Percentiles rank a stretch among this genome's conserved stretches.
These are phyloP conservation scores for Eulemur rubriventer DNA, from an alignment of 2,797 vertebrate genomes.

Conservation along the genomic window DNA sequence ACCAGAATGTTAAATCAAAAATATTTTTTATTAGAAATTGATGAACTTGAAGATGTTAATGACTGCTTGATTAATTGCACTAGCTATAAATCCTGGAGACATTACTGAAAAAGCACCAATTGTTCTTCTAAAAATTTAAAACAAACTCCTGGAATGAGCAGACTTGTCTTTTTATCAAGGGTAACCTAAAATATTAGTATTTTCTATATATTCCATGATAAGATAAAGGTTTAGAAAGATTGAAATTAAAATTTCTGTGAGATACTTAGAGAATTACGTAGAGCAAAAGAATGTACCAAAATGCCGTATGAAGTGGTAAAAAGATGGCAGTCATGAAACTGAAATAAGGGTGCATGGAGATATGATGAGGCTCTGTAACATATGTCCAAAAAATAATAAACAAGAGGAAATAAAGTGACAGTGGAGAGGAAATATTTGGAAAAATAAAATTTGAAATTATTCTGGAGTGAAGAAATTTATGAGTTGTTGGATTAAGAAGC, in stretches of 20 bases:
- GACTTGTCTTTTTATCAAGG: background rate
- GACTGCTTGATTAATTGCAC: background rate
- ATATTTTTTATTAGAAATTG: background rate
- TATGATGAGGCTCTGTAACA: background rate
- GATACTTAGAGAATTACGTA: background rate
- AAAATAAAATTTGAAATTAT: background rate
- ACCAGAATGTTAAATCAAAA: background rate
- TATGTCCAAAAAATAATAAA: background rate
- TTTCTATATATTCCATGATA: background rate
- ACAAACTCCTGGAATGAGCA: background rate
- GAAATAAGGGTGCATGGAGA: background rate
- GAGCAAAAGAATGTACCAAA: background rate
- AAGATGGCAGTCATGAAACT: background rate
- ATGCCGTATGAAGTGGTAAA: background rate
- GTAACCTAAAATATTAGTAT: background rate
- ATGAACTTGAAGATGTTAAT: background rate
- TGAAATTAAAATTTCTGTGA: background rate
- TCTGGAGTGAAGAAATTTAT: background rate
- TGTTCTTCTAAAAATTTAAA: background rate
- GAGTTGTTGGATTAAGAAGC: background rate
- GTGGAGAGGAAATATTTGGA: background rate
- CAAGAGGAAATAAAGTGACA: background rate
- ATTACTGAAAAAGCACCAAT: background rate
- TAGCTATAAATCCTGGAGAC: background rate
- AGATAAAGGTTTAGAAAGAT: background rate